Evolutionary conservation across 2,113 vertebrate genomes (phyloP), one percentile per base, ranked within the genome.

Genomic region (Cynocephalus volans): DNA sequence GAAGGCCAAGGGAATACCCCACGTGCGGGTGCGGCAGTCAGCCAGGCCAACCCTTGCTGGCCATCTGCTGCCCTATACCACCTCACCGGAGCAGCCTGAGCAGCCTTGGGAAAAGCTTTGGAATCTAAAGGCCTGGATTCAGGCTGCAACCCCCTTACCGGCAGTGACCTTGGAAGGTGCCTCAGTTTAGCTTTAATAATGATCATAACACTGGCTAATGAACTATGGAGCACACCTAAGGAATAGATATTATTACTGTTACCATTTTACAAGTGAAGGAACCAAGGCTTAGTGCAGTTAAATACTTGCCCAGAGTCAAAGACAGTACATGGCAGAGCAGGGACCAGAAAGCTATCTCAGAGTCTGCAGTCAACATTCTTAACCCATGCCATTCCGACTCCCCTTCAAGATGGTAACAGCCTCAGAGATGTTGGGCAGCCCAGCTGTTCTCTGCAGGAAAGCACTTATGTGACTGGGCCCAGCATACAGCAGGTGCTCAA

Each of bases 1-100:
- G 77, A 87, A 97, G 96, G 89, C 41, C 76, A 5, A 84, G 88
- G 95, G 88, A 69, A 93, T 19, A 81, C 19, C 85, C 95, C n/a
- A n/a, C 0, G 12, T 76, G 72, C 91, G 41, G 6, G 81, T 4
- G 3, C 64, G 45, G 69, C 79, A 48, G 50, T 54, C 12, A 1
- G 67, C 89, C 36, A 64, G 89, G 70, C 65, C 0, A 3, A 24
- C 45, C 60, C 81, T 67, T 10, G 23, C 81, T 0, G 24, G 41
- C 81, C 67, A 36, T n/a, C 60, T 10, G 77, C 62, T 52, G 50
- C 76, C 12, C 5, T 8, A 70, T 21, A 41, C 60, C 58, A 48
- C 33, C 62, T 8, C 48, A 6, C 52, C 0, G 1, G 9, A 41
- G 52, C 31, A n/a, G 52, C 26, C 48, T 50, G 10, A 41, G 41